A percentile compares a stretch with the other conserved stretches of the same genome.
phyloP scores from a whole-genome alignment of 2,797 vertebrate species.

The Gorsachius magnificus region DNA sequence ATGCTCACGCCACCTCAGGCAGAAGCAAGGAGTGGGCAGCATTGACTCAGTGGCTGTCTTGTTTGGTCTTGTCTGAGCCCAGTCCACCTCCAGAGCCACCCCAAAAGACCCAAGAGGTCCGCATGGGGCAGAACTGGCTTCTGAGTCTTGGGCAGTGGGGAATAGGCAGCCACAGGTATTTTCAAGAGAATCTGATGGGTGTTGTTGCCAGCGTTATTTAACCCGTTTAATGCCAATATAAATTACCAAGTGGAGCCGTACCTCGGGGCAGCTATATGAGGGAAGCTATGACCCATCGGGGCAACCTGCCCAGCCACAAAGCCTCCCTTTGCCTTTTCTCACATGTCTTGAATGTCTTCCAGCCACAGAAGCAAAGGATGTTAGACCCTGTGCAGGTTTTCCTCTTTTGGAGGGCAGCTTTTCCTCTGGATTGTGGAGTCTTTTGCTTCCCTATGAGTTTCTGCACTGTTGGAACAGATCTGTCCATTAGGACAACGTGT shows the following conservation, averaged over 20 bases:
- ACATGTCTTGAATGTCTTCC: not conserved
- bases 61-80: not conserved
- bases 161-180: not conserved
- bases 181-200: not conserved
- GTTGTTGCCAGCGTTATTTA: not conserved
- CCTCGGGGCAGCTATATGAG: not conserved
- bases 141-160: not conserved
- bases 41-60: not conserved
- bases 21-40: not conserved
- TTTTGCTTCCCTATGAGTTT: not conserved
- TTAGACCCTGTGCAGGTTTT: not conserved
- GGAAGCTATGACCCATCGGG: not conserved
- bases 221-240: not conserved
- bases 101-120: not conserved
- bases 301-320: not conserved
- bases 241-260: not conserved
- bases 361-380: not conserved
- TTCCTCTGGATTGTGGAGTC: not conserved
- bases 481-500: fast-evolving
- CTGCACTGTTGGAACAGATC: not conserved
- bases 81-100: not conserved
- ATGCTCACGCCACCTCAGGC: fast-evolving
- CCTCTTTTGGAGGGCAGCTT: not conserved
- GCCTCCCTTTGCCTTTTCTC: not conserved
- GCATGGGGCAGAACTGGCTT: not conserved